A percentile compares a stretch with the other conserved stretches of the same genome.
Evolutionary conservation across 2,113 vertebrate genomes (phyloP).

Genomic region (Xiphophorus hellerii): DNA sequence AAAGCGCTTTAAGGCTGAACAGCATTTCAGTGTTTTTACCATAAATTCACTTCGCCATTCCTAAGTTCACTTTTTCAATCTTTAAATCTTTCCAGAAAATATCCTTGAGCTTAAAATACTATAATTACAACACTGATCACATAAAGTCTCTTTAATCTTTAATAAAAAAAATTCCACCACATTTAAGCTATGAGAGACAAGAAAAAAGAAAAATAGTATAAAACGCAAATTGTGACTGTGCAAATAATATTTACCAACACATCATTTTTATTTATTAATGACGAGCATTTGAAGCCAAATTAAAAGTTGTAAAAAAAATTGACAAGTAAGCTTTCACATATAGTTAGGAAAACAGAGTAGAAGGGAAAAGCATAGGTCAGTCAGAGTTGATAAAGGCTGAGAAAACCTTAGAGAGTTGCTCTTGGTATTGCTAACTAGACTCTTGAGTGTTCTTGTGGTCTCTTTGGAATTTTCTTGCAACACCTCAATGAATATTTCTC

Average conservation of each 20-base stretch:
- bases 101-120: neutral
- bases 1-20: neutral
- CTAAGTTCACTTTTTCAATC: neutral
- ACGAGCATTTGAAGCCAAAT: neutral
- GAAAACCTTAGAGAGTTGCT: constrained; percentile 7
- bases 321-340: too few relatives aligned
- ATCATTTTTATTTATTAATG: too few relatives aligned
- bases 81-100: too few relatives aligned
- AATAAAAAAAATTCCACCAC: too few relatives aligned
- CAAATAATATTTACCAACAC: neutral
- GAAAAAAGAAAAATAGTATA: too few relatives aligned
- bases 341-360: neutral
- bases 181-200: too few relatives aligned
- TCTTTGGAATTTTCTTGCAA: neutral
- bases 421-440: neutral
- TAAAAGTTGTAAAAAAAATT: too few relatives aligned
- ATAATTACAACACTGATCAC: neutral
- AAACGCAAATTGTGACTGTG: too few relatives aligned
- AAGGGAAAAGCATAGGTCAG: neutral
- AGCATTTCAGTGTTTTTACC: neutral
- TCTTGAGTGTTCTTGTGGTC: neutral
- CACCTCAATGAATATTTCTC: neutral
- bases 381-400: neutral
- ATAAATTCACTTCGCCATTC: neutral
- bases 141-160: too few relatives aligned